phyloP scores from a whole-genome alignment of 2,797 vertebrate species.

The Vultur gryphus region DNA sequence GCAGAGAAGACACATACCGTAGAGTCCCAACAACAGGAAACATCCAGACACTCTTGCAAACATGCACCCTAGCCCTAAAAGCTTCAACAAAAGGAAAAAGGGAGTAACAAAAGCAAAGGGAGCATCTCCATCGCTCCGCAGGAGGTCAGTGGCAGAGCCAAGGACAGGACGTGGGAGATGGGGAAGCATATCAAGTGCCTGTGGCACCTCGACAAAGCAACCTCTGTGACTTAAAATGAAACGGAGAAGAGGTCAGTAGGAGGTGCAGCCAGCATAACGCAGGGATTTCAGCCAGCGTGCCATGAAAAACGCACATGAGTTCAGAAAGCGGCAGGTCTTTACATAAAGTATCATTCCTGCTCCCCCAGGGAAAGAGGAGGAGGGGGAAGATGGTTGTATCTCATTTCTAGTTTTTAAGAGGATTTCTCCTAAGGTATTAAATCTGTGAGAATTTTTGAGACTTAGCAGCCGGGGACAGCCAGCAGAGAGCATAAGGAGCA shows the following conservation, averaged over 20 bases:
- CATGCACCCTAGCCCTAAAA: neutral
- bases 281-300: neutral
- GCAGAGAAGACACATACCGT: neutral
- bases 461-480: neutral
- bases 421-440: neutral
- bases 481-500: neutral
- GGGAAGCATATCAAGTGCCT: neutral
- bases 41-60: neutral
- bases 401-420: neutral
- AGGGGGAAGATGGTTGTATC: neutral
- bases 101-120: neutral
- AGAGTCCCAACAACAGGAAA: neutral
- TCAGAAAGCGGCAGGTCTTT: neutral
- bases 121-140: accelerated
- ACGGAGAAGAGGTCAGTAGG: neutral
- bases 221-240: neutral
- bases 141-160: neutral
- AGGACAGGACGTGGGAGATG: neutral
- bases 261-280: accelerated
- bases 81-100: neutral
- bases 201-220: neutral
- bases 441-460: neutral
- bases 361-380: neutral
- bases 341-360: neutral
- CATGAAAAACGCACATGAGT: accelerated